Evolutionary conservation across 2,797 vertebrate genomes (phyloP).

Genomic region (Thripadectes ignobilis): DNA sequence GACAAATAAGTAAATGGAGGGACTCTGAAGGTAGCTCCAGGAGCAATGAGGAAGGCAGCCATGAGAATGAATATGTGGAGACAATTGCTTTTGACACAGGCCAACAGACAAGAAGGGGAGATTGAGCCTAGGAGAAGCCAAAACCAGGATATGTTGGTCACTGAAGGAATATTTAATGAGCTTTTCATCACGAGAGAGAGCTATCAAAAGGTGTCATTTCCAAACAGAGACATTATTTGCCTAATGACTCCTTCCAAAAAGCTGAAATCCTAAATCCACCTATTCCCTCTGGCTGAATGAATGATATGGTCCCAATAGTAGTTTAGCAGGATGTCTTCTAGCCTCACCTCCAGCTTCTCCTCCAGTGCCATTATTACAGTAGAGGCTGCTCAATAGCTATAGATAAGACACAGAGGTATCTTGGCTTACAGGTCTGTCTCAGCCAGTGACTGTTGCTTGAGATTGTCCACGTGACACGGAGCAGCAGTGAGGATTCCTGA

Average conservation of each 20-base stretch:
- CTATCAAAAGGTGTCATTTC: background rate
- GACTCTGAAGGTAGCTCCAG: background rate
- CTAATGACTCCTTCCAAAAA: background rate
- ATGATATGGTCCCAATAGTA: background rate
- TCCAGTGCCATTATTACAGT: background rate
- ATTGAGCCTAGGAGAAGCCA: background rate
- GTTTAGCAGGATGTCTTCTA: background rate
- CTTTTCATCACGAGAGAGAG: background rate
- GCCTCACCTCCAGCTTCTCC: background rate
- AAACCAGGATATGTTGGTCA: background rate
- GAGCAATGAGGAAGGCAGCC: background rate
- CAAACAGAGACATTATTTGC: background rate
- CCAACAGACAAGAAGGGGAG: background rate
- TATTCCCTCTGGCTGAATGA: background rate
- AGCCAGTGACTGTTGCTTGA: background rate
- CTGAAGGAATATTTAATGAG: background rate
- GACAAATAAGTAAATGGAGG: background rate
- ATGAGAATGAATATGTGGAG: background rate
- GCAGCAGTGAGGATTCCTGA: background rate
- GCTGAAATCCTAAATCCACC: background rate
- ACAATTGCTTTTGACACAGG: background rate
- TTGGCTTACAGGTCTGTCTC: background rate
- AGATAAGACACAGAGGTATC: background rate
- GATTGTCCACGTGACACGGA: rapidly evolving
- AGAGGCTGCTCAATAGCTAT: background rate